phyloP scores from a whole-genome alignment of 2,888 invertebrate species.

The Acrobasis consociella region DNA sequence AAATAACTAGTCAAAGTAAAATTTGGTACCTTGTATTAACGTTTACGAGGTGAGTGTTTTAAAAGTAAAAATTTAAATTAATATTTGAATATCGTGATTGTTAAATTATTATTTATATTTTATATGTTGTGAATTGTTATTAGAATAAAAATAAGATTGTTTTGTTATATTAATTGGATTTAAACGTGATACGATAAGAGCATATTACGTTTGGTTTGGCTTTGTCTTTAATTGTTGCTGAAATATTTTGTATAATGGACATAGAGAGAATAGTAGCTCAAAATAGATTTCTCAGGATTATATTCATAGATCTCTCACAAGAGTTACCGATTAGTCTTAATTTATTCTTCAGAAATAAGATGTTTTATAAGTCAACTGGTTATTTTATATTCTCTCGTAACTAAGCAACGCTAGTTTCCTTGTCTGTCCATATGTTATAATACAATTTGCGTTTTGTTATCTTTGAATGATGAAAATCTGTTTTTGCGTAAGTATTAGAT shows the following conservation, averaged over 20 bases:
- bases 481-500: background rate
- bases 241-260: background rate
- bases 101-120: slow-evolving; percentile 19
- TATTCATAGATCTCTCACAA: background rate
- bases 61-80: slow-evolving; percentile 9
- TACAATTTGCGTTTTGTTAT: background rate
- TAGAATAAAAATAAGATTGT: slow-evolving; percentile 4
- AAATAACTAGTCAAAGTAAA: slow-evolving; percentile 14
- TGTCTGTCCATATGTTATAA: background rate
- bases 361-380: no score
- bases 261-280: no score
- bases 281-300: background rate
- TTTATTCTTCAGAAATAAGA: background rate
- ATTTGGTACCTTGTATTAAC: slow-evolving; percentile 14
- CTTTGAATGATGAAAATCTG: background rate
- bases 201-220: background rate
- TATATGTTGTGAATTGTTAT: slow-evolving; percentile 19
- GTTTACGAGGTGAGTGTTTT: no score
- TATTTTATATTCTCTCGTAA: background rate
- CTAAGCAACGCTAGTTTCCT: background rate
- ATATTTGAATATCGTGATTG: slow-evolving; percentile 7
- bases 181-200: slow-evolving; percentile 19
- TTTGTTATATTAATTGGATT: slow-evolving; percentile 21
- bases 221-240: no score
- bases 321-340: background rate